Percentiles rank a stretch among this genome's conserved stretches.
Conservation (phyloP, 2,888 invertebrate genomes). For the Branchellion lobata region DNA sequence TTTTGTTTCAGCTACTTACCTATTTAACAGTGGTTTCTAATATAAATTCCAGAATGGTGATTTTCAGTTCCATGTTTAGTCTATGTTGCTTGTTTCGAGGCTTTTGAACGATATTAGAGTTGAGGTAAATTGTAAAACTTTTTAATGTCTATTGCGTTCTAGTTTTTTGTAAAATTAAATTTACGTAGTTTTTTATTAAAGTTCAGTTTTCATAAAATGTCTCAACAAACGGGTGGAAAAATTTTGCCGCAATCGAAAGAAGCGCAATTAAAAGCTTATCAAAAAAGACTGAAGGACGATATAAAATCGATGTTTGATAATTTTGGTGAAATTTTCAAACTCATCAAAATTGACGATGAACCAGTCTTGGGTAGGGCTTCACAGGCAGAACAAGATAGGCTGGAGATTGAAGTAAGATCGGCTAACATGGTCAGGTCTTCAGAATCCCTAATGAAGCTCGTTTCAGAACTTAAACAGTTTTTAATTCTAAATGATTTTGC, state of each 20-base stretch:
- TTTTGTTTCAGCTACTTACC: too few relatives aligned
- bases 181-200: too few relatives aligned
- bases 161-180: too few relatives aligned
- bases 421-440: constrained; percentile 95
- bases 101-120: too few relatives aligned
- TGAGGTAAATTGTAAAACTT: too few relatives aligned
- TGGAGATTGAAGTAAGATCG: constrained; percentile 93
- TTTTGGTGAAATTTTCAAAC: constrained; percentile 76
- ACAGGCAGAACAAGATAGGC: constrained; percentile 90
- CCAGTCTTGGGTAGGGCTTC: constrained; percentile 67
- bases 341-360: constrained; percentile 55
- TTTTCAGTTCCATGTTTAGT: too few relatives aligned
- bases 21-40: too few relatives aligned
- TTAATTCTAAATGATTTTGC: constrained; percentile 96
- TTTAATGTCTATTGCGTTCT: too few relatives aligned
- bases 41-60: too few relatives aligned
- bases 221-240: not conserved
- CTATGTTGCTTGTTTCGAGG: too few relatives aligned
- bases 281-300: constrained; percentile 89
- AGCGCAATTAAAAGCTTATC: constrained; percentile 88
- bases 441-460: constrained; percentile 92
- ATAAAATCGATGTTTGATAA: constrained; percentile 96
- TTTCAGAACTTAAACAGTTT: constrained; percentile 96
- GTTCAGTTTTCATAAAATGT: too few relatives aligned
- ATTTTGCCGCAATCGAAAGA: constrained; percentile 82